phyloP scores from a whole-genome alignment of 2,888 invertebrate species.

The Ischnus inquisitorius region DNA sequence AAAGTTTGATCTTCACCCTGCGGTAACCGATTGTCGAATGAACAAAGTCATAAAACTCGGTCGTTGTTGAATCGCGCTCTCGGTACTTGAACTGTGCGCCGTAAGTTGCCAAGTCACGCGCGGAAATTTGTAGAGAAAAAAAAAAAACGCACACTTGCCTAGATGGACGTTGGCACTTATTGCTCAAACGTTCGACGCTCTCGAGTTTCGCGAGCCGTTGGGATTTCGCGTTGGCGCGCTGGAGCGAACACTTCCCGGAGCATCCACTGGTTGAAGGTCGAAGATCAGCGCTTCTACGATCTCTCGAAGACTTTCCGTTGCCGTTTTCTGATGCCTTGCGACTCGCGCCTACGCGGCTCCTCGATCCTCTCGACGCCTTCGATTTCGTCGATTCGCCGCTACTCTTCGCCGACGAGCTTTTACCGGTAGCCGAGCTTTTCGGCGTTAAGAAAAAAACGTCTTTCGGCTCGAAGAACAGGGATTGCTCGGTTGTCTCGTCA shows the following conservation, averaged over 20 bases:
- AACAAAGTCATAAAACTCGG: conserved; percentile 51
- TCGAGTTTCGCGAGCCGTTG: conserved; percentile 26
- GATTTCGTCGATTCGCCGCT: conserved; percentile 1
- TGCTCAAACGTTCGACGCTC: conserved; percentile 50
- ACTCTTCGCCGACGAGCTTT: conserved; percentile 4
- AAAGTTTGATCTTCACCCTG: conserved; percentile 49
- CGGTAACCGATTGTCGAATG: neutral
- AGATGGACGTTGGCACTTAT: conserved; percentile 69
- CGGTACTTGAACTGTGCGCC: neutral
- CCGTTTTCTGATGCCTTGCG: conserved; percentile 25
- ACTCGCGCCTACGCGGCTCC: conserved; percentile 18
- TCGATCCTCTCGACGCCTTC: conserved; percentile 31
- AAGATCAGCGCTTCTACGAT: conserved; percentile 48
- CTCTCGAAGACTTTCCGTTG: conserved; percentile 44
- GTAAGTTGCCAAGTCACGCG: conserved; percentile 11
- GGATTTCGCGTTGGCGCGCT: conserved; percentile 37
- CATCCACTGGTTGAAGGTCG: conserved; percentile 58
- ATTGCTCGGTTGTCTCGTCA: conserved; percentile 26
- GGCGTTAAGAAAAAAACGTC: conserved; percentile 51
- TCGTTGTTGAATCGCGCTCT: neutral
- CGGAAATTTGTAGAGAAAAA: conserved; percentile 12
- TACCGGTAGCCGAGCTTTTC: neutral
- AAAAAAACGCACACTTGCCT: conserved; percentile 66
- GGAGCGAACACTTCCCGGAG: conserved; percentile 63
- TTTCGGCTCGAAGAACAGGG: conserved; percentile 48